These are phyloP conservation scores for Eupithecia dodoneata DNA, from an alignment of 2,888 invertebrate species.

Conservation along the genomic window DNA sequence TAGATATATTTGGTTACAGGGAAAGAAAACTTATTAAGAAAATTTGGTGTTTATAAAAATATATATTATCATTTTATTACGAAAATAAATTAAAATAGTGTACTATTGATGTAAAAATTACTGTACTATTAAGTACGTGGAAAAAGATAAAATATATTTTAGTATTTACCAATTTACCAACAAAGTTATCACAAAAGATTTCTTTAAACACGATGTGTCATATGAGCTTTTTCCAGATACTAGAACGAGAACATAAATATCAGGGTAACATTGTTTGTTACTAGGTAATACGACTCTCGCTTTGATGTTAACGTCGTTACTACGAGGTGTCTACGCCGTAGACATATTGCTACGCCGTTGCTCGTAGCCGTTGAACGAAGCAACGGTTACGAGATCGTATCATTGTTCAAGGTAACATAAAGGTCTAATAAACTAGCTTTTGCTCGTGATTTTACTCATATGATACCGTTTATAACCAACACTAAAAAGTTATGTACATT, in stretches of 20 bases:
- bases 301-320: constrained; percentile 21
- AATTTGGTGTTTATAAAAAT: too few relatives aligned
- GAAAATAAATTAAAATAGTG: too few relatives aligned
- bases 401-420: constrained; percentile 5
- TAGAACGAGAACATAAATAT: not conserved
- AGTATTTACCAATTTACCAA: not conserved
- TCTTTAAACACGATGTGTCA: not conserved
- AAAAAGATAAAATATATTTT: too few relatives aligned
- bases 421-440: not conserved
- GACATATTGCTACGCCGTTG: constrained; percentile 19
- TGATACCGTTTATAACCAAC: not conserved
- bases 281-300: constrained; percentile 1
- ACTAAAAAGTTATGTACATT: not conserved
- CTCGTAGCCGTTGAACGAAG: not conserved
- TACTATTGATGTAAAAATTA: too few relatives aligned
- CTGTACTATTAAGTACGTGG: too few relatives aligned
- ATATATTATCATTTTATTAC: too few relatives aligned
- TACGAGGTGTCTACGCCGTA: constrained; percentile 30
- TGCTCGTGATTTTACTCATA: not conserved
- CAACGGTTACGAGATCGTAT: constrained; percentile 23
- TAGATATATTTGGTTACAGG: too few relatives aligned
- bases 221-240: not conserved
- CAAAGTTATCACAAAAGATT: not conserved
- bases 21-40: too few relatives aligned
- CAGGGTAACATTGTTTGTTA: not conserved